These are phyloP conservation scores for Dynastes tityus DNA, from an alignment of 2,888 invertebrate genomes.

Conservation along the genomic window DNA sequence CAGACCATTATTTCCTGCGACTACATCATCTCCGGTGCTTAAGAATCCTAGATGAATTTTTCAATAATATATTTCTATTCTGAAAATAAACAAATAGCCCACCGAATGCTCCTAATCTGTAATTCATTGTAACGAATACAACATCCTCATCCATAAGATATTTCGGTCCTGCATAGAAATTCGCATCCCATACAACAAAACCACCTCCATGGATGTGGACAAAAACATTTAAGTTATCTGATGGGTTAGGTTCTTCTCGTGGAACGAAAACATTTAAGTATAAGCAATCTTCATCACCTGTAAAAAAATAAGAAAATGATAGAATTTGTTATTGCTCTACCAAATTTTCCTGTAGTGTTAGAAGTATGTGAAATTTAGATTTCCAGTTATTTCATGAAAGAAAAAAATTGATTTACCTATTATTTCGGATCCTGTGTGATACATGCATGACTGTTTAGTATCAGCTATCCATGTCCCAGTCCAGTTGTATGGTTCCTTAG, in stretches of 20 bases:
- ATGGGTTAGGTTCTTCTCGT: conserved; percentile 65
- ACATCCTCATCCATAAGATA: conserved; percentile 68
- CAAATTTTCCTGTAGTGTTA: too few relatives aligned
- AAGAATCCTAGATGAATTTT: conserved; percentile 73
- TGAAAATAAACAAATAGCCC: conserved; percentile 58
- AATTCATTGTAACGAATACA: conserved; percentile 65
- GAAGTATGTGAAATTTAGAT: too few relatives aligned
- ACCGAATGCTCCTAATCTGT: conserved; percentile 70
- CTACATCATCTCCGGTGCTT: conserved; percentile 78
- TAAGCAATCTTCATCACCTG: conserved; percentile 79
- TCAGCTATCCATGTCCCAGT: conserved; percentile 55
- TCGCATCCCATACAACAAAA: conserved; percentile 66
- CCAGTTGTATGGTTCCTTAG: conserved; percentile 52
- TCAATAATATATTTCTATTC: too few relatives aligned
- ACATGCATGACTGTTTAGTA: conserved; percentile 48
- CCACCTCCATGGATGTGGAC: conserved; percentile 72
- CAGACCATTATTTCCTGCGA: conserved; percentile 80
- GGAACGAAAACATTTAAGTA: conserved; percentile 78
- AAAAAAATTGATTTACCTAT: neutral
- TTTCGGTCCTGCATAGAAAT: conserved; percentile 67
- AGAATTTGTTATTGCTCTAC: too few relatives aligned
- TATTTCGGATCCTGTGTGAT: conserved; percentile 17
- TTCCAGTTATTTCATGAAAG: neutral
- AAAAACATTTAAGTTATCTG: conserved; percentile 66
- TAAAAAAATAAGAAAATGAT: conserved; percentile 54